These are phyloP conservation scores for Propithecus deckenii DNA, from an alignment of 2,797 vertebrate genomes.

Conservation along the genomic window DNA sequence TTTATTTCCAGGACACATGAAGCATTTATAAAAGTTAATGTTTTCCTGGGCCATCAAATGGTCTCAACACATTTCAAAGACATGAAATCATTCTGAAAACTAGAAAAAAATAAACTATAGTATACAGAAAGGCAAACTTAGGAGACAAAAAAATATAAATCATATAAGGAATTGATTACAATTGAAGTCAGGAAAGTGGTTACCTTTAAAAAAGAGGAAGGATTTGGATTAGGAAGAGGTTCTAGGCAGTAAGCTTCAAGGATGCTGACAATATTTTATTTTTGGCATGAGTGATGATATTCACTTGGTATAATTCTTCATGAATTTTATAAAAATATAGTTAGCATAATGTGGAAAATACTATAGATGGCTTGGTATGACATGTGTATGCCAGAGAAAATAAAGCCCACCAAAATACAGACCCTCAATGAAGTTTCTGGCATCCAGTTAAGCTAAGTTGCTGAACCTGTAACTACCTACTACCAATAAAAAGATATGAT, in stretches of 20 bases:
- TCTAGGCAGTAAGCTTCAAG: neutral
- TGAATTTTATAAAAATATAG: neutral
- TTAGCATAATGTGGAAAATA: too few relatives aligned
- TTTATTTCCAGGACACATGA: neutral
- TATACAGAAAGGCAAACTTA: neutral
- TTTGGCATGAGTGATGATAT: neutral
- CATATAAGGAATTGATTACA: neutral
- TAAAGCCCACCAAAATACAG: too few relatives aligned
- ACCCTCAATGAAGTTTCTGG: too few relatives aligned
- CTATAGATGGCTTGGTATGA: too few relatives aligned
- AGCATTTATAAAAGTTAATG: too few relatives aligned
- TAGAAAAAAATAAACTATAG: neutral
- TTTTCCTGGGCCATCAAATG: too few relatives aligned
- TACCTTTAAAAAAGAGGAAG: neutral
- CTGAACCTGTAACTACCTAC: too few relatives aligned
- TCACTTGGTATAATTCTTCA: neutral
- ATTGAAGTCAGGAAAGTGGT: neutral
- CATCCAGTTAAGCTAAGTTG: too few relatives aligned
- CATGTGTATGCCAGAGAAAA: too few relatives aligned
- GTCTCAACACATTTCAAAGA: too few relatives aligned
- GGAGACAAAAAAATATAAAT: neutral
- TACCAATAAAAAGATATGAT: too few relatives aligned
- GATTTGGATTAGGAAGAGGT: neutral
- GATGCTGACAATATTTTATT: neutral
- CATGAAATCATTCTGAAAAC: neutral